These are phyloP conservation scores for Micromussa lordhowensis DNA, from an alignment of 92 coral and sea anemone genomes.

Conservation along the genomic window DNA sequence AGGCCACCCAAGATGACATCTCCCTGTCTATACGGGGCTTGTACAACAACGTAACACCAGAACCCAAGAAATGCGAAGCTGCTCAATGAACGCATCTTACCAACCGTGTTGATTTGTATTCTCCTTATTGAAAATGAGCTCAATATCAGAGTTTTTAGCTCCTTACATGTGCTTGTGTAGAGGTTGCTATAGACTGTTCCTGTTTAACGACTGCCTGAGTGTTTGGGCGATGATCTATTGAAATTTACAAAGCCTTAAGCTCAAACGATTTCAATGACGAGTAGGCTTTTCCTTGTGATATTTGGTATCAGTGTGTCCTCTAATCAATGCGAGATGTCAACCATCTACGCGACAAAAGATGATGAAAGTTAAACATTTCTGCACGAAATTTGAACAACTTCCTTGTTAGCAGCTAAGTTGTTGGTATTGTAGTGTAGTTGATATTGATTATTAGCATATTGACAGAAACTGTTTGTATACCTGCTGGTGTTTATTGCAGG, in stretches of 20 bases:
- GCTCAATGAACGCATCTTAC: neutral
- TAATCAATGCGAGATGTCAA: too few relatives aligned
- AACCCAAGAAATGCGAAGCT: neutral
- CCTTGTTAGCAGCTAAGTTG: too few relatives aligned
- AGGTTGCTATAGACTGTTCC: neutral
- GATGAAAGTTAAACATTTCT: too few relatives aligned
- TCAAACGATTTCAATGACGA: neutral
- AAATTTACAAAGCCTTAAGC: neutral
- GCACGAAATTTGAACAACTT: too few relatives aligned
- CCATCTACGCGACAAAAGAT: too few relatives aligned
- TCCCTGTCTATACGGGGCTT: constrained; percentile 4
- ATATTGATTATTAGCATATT: too few relatives aligned
- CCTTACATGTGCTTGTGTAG: neutral
- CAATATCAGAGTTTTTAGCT: neutral
- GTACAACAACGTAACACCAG: neutral
- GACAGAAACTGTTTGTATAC: too few relatives aligned
- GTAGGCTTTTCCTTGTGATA: too few relatives aligned
- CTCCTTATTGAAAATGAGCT: neutral
- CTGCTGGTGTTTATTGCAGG: too few relatives aligned
- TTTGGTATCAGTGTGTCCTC: too few relatives aligned
- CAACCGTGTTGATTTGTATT: too few relatives aligned
- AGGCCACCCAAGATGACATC: constrained; percentile 82
- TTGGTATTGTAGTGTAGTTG: too few relatives aligned
- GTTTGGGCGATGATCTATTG: neutral
- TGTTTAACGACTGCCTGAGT: neutral